phyloP scores from a whole-genome alignment of 2,113 vertebrate genomes.

The Leucopsar rothschildi region DNA sequence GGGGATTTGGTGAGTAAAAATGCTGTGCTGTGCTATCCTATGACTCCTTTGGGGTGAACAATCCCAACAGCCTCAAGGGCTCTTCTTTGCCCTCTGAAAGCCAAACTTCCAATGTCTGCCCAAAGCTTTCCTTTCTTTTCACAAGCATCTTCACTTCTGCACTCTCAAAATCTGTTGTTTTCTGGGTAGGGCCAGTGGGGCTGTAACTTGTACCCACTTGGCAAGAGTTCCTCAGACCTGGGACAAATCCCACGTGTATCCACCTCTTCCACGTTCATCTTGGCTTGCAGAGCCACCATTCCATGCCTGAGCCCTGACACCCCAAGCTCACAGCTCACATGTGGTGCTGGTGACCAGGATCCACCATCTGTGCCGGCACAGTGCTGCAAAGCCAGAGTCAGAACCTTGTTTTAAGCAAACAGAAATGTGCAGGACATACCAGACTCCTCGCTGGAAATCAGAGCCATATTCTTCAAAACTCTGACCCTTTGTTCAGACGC shows the following conservation, averaged over 20 bases:
- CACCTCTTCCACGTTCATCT: neutral
- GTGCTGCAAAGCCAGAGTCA: neutral
- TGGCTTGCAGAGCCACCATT: neutral
- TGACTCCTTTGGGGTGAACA: rapidly evolving
- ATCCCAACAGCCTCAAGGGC: neutral
- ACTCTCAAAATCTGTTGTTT: neutral
- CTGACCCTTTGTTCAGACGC: constrained; percentile 49
- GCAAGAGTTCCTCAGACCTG: neutral
- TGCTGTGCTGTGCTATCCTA: neutral
- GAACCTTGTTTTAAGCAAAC: constrained; percentile 30
- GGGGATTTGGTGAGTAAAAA: neutral
- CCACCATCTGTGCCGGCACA: neutral
- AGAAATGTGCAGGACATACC: constrained; percentile 47
- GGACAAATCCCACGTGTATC: neutral
- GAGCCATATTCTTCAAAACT: constrained; percentile 39
- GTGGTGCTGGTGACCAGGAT: neutral
- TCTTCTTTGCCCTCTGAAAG: neutral
- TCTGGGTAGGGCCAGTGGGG: neutral
- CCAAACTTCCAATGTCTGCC: neutral
- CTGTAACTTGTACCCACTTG: neutral
- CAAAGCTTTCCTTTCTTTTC: neutral
- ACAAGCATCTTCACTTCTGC: neutral
- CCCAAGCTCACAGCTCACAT: neutral
- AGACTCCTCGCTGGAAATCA: constrained; percentile 45
- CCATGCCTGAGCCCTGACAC: neutral